Base-by-base conservation (phyloP, 1,140 invertebrate species). In the Diprion similis region DNA sequence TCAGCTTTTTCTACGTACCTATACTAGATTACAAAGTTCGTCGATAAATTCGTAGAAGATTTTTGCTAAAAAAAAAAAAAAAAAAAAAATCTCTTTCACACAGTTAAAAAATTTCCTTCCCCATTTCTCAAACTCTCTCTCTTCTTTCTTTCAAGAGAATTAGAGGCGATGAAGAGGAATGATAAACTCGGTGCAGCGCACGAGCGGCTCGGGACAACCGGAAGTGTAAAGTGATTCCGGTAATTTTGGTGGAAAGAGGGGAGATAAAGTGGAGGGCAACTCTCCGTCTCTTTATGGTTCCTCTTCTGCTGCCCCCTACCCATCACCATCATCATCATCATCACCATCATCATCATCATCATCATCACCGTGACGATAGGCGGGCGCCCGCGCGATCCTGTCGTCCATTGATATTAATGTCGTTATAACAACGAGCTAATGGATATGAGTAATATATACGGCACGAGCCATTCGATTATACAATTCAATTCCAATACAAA, bases 331-430 rank as follows among this genome's bases (percentile, higher is more conserved):
- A 1, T 18, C 8, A n/a, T 65, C 8, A 15, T n/a, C 18, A 65
- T 18, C 59, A 6, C 6, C 59, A 18, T 65, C 18, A 65, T 65
- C 15, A 65, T 7, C 18, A 7, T 18, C 59, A n/a, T 15, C 59
- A 4, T 65, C 3, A 65, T 65, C 15, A 65, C 18, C 45, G 18
- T 45, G n/a, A 59, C 9, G n/a, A 59, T 59, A 13, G 51, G 51
- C 6, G 51, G 51, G 51, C 51, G 66, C 70, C 59, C 74, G 47
- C 19, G 13, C 46, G 69, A 48, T 45, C 46, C 46, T 59, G 15
- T 10, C 51, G 19, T 64, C 78, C 75, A 78, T 80, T 80, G 77
- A 80, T 80, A 80, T 80, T 80, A 80, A 80, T 79, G 71, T 70
- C 46, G 67, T 46, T 71, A 69, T 72, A 75, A 76, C 74, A 72